These are phyloP conservation scores for Campoletis raptor DNA, from an alignment of 2,888 invertebrate species.

Conservation along the genomic window DNA sequence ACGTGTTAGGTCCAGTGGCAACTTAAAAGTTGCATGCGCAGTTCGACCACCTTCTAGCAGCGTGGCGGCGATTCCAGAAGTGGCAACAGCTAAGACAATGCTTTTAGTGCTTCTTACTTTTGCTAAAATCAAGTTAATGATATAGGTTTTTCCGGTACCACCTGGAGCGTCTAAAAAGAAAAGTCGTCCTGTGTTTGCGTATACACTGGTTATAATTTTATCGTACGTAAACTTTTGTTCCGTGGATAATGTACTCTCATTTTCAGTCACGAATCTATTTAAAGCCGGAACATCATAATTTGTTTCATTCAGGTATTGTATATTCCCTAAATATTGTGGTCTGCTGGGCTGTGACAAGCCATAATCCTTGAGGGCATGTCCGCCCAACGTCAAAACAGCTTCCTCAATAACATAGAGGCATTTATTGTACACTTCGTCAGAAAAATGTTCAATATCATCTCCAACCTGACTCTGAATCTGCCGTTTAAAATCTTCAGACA, in stretches of 20 bases:
- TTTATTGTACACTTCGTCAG: not conserved
- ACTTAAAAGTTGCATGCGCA: conserved; percentile 81
- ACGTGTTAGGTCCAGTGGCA: conserved; percentile 78
- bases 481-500: not conserved
- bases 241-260: not conserved
- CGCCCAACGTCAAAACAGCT: not conserved
- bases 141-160: conserved; percentile 83
- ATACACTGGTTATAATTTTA: no score
- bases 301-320: not conserved
- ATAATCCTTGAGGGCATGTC: conserved; percentile 6
- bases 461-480: not conserved
- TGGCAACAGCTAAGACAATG: conserved; percentile 82
- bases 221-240: conserved; percentile 8
- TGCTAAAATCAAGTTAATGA: conserved; percentile 81
- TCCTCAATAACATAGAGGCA: conserved; percentile 4
- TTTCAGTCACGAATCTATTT: conserved; percentile 61
- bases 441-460: conserved; percentile 4
- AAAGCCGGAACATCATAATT: not conserved
- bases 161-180: conserved; percentile 76
- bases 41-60: conserved; percentile 81
- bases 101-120: conserved; percentile 72
- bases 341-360: not conserved
- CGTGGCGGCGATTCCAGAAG: conserved; percentile 85
- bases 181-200: conserved; percentile 51
- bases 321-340: not conserved